phyloP scores from a whole-genome alignment of 2,888 invertebrate genomes.

The Phyllotreta cruciferae region DNA sequence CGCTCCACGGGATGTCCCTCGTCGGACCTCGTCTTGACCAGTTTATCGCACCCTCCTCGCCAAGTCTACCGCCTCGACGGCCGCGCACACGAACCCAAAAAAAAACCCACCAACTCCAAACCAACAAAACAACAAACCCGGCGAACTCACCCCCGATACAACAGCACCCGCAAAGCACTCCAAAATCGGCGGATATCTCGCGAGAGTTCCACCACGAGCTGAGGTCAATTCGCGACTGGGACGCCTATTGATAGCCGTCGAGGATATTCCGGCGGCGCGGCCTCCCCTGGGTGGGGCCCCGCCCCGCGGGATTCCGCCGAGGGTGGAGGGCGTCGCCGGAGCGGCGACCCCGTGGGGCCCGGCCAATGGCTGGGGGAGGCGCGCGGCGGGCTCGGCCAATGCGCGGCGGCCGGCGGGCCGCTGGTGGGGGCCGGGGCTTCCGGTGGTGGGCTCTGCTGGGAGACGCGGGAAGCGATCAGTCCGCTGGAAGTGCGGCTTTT shows the following conservation, averaged over 20 bases:
- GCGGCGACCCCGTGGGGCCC: slow-evolving; percentile 45
- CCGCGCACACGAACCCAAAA: slow-evolving; percentile 38
- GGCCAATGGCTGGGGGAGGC: slow-evolving; percentile 54
- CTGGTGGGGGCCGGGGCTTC: slow-evolving; percentile 39
- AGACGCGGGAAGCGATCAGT: slow-evolving; percentile 35
- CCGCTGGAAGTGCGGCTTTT: slow-evolving; percentile 35
- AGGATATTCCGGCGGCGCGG: slow-evolving; percentile 51
- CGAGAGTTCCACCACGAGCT: slow-evolving; percentile 56
- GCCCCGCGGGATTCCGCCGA: slow-evolving; percentile 58
- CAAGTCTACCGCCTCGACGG: slow-evolving; percentile 34
- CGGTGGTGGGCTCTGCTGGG: slow-evolving; percentile 58
- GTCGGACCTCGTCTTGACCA: slow-evolving; percentile 78
- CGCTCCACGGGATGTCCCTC: slow-evolving; percentile 67
- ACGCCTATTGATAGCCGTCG: slow-evolving; percentile 56
- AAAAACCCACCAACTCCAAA: slow-evolving; percentile 8
- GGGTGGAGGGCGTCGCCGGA: slow-evolving; percentile 50
- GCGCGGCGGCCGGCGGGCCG: slow-evolving; percentile 2
- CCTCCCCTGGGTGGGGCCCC: slow-evolving; percentile 65
- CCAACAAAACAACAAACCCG: slow-evolving; percentile 31
- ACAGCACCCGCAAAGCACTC: too few relatives aligned
- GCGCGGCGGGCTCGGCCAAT: slow-evolving; percentile 42
- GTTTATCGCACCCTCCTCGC: slow-evolving; percentile 42
- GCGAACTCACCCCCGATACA: slow-evolving; percentile 17
- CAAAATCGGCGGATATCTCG: slow-evolving; percentile 47
- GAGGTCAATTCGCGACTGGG: slow-evolving; percentile 59